These are phyloP conservation scores for Chrysolina americana DNA, from an alignment of 2,888 invertebrate genomes.

Conservation along the genomic window DNA sequence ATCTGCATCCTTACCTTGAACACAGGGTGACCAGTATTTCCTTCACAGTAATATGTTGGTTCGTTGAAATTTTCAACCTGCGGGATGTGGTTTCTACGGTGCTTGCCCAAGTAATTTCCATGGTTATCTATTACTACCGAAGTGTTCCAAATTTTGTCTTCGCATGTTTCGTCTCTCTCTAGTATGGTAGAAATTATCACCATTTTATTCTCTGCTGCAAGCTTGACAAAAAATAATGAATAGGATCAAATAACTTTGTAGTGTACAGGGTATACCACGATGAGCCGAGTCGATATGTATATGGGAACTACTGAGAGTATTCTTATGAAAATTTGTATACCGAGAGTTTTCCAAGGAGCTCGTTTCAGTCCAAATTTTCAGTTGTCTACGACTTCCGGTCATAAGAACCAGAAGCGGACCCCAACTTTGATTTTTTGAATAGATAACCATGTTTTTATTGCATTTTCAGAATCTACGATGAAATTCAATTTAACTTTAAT, in stretches of 20 bases:
- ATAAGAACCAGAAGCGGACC: no score
- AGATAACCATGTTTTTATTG: no score
- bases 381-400: no score
- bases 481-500: no score
- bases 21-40: constrained; percentile 94
- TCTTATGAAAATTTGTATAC: no score
- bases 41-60: constrained; percentile 95
- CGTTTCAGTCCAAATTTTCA: no score
- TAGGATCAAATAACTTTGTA: background rate
- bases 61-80: constrained; percentile 98
- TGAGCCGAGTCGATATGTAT: no score
- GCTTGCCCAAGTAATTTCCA: constrained; percentile 92
- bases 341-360: no score
- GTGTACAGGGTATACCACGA: no score
- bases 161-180: constrained; percentile 86
- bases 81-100: constrained; percentile 98
- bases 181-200: constrained; percentile 95
- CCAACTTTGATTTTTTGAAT: no score
- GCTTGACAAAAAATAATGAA: background rate
- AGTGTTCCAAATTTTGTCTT: constrained; percentile 94
- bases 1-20: constrained; percentile 73
- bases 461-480: no score
- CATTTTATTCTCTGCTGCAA: constrained; percentile 79
- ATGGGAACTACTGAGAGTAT: no score
- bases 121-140: constrained; percentile 90